Conservation (phyloP, 2,113 vertebrate genomes). For the Scolopax mira region DNA sequence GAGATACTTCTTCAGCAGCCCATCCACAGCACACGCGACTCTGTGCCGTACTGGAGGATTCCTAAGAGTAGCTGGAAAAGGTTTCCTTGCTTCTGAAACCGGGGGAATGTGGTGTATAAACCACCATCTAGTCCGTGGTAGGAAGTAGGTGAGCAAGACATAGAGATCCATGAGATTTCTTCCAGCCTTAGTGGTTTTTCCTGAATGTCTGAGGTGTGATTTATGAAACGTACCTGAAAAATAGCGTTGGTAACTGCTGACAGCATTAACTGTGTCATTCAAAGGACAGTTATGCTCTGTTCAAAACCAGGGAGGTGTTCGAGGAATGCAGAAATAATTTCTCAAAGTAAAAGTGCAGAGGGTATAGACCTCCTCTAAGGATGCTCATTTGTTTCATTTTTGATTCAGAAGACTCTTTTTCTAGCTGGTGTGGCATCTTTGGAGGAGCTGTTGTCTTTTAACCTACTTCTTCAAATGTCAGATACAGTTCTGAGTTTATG, state of each 20-base stretch:
- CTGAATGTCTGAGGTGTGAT: not conserved
- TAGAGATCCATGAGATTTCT: not conserved
- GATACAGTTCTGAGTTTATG: not conserved
- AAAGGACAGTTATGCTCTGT: not conserved
- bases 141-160: not conserved
- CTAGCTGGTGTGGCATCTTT: not conserved
- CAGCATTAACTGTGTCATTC: not conserved
- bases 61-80: not conserved
- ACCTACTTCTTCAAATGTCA: not conserved
- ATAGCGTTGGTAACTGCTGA: not conserved
- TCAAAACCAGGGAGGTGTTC: not conserved
- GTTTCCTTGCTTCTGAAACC: not conserved
- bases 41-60: not conserved
- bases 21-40: accelerated
- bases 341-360: not conserved
- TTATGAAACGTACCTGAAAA: not conserved
- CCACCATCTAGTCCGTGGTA: not conserved
- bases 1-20: not conserved
- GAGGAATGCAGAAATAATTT: not conserved
- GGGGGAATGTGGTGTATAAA: not conserved
- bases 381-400: not conserved
- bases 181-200: not conserved
- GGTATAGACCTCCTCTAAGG: not conserved
- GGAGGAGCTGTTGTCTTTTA: not conserved
- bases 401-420: not conserved